These are phyloP conservation scores for Peromyscus polionotus DNA, from an alignment of 2,113 vertebrate genomes.

Conservation along the genomic window DNA sequence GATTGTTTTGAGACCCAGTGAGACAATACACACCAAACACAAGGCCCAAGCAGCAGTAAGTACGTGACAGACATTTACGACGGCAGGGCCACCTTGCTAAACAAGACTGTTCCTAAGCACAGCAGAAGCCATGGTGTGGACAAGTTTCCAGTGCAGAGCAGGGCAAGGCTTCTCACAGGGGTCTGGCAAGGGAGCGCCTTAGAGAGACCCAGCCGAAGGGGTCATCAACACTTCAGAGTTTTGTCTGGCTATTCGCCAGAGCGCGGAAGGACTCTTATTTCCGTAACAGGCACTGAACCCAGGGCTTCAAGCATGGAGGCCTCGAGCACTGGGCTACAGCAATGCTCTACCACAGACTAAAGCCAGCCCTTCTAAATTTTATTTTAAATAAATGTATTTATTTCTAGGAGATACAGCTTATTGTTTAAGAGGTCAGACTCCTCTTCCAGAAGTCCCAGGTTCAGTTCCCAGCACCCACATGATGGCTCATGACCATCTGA, in stretches of 20 bases:
- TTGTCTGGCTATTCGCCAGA: background rate
- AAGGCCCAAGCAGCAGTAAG: background rate
- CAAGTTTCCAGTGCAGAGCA: background rate
- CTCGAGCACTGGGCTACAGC: background rate
- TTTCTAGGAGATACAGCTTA: background rate
- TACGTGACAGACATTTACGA: slow-evolving; percentile 12
- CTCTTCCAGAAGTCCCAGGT: background rate
- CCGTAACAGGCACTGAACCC: no score
- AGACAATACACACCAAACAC: background rate
- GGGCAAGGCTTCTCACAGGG: background rate
- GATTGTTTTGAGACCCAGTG: background rate
- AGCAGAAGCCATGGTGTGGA: background rate
- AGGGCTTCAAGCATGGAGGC: background rate
- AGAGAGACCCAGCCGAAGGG: background rate
- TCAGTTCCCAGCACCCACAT: background rate
- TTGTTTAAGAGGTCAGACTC: background rate
- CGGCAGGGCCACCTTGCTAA: background rate
- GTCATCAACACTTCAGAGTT: background rate
- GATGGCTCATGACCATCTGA: background rate
- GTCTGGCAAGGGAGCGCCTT: background rate
- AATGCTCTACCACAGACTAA: background rate
- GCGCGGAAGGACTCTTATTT: background rate
- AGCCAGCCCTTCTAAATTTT: background rate
- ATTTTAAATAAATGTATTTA: background rate
- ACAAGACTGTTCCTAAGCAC: background rate